Conservation (phyloP, 2,797 vertebrate genomes). For the Sitta carolinensis region DNA sequence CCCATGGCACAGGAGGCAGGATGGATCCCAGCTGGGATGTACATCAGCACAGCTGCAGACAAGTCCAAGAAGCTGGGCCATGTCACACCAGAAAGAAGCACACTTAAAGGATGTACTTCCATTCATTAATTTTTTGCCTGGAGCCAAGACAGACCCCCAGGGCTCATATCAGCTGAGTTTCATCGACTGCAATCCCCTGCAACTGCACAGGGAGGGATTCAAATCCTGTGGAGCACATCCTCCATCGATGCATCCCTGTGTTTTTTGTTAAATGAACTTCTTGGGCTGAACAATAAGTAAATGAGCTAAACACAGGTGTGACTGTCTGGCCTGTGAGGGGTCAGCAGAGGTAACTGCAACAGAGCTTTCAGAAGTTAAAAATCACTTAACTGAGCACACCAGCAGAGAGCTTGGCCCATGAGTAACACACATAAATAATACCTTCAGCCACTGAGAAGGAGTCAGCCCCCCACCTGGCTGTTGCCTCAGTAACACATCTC, state of each 20-base stretch:
- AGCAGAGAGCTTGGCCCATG: not conserved
- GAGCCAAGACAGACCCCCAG: not conserved
- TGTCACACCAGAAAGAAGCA: not conserved
- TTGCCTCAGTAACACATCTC: slow-evolving; percentile 48
- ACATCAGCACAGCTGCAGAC: not conserved
- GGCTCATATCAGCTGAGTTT: not conserved
- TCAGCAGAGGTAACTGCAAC: not conserved
- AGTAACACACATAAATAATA: not conserved
- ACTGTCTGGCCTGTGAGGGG: not conserved
- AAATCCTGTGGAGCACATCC: not conserved
- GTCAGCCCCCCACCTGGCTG: slow-evolving; percentile 16
- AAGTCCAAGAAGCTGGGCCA: not conserved
- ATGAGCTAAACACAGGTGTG: not conserved
- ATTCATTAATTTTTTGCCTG: slow-evolving; percentile 1
- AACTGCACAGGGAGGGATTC: not conserved
- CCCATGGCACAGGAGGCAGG: not conserved
- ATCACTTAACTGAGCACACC: not conserved
- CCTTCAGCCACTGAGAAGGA: not conserved
- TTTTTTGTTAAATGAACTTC: slow-evolving; percentile 16
- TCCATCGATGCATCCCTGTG: not conserved
- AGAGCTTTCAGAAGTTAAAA: not conserved
- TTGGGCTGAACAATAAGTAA: not conserved
- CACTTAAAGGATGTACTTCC: not conserved
- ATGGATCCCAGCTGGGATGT: not conserved
- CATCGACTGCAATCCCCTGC: not conserved